Evolutionary conservation across 2,797 vertebrate species (phyloP).

Genomic region (Hoplostethus atlanticus): DNA sequence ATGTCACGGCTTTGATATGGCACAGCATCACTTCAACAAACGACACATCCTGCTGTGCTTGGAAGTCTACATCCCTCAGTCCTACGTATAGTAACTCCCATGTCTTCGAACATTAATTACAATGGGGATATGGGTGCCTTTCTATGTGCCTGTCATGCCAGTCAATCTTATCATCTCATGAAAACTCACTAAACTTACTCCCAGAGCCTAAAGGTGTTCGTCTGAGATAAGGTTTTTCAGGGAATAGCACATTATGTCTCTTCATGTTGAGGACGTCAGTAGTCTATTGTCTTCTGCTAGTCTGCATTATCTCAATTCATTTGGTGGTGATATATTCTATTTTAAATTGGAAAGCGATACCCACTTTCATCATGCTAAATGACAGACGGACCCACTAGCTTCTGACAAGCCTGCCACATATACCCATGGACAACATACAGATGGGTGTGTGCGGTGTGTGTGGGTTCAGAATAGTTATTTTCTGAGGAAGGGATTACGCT

Average conservation of each 20-base stretch:
- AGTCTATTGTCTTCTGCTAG: conserved; percentile 38
- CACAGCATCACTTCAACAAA: conserved; percentile 51
- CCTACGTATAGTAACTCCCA: conserved; percentile 47
- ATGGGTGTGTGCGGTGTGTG: not conserved
- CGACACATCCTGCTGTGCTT: conserved; percentile 46
- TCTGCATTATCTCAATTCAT: conserved; percentile 60
- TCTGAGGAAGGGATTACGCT: conserved; percentile 6
- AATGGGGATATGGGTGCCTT: conserved; percentile 28
- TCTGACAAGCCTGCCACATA: conserved; percentile 26
- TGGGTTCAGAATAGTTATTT: not conserved
- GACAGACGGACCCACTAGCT: conserved; percentile 9
- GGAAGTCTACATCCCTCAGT: conserved; percentile 40
- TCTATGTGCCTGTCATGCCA: conserved; percentile 62
- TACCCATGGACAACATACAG: too few relatives aligned
- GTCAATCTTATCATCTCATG: conserved; percentile 38
- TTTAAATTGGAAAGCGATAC: conserved; percentile 45
- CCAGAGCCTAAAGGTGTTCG: conserved; percentile 70
- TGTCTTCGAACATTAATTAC: conserved; percentile 9
- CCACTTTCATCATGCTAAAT: conserved; percentile 42
- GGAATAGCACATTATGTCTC: conserved; percentile 46
- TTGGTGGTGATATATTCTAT: conserved; percentile 41
- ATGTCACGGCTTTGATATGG: conserved; percentile 68
- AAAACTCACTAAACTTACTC: conserved; percentile 49
- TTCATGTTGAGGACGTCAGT: conserved; percentile 51
- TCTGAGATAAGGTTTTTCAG: conserved; percentile 71